Conservation (phyloP, 2,888 invertebrate genomes). For the Cylloceria caligata region DNA sequence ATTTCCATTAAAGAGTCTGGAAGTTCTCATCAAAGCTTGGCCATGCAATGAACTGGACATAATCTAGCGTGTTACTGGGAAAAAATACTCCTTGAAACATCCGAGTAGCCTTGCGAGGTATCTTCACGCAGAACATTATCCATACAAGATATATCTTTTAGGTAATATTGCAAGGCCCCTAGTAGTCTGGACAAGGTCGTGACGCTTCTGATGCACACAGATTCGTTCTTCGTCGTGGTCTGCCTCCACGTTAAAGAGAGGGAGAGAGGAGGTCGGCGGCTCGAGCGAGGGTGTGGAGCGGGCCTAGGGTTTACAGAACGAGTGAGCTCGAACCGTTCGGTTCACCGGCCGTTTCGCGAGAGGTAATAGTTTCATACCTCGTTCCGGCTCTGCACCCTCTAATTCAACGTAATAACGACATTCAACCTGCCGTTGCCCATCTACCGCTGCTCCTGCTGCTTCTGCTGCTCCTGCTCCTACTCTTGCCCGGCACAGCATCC, state of each 20-base stretch:
- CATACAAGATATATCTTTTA: conserved; percentile 22
- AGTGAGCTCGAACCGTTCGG: conserved; percentile 60
- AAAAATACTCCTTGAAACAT: background rate
- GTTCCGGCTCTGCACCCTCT: conserved; percentile 84
- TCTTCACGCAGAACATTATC: conserved; percentile 16
- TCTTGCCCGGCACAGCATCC: conserved; percentile 46
- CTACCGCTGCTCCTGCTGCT: conserved; percentile 68
- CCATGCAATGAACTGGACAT: background rate
- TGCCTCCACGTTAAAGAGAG: conserved; percentile 6
- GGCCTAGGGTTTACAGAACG: conserved; percentile 58
- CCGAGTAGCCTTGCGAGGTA: conserved; percentile 5
- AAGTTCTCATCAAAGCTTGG: background rate
- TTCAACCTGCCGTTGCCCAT: conserved; percentile 81
- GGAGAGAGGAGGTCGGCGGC: conserved; percentile 35
- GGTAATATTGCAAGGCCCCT: conserved; percentile 10
- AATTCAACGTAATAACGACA: conserved; percentile 84
- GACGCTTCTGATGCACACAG: conserved; percentile 39
- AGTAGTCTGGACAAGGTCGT: conserved; percentile 40
- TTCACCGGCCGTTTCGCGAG: conserved; percentile 80
- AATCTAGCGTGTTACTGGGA: background rate
- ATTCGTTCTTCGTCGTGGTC: conserved; percentile 39
- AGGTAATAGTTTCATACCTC: conserved; percentile 85
- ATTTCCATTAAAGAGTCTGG: background rate
- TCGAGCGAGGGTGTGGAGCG: conserved; percentile 57
- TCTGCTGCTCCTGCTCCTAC: conserved; percentile 74